phyloP scores from a whole-genome alignment of 2,797 vertebrate species.

The Poeciliopsis presidionis region DNA sequence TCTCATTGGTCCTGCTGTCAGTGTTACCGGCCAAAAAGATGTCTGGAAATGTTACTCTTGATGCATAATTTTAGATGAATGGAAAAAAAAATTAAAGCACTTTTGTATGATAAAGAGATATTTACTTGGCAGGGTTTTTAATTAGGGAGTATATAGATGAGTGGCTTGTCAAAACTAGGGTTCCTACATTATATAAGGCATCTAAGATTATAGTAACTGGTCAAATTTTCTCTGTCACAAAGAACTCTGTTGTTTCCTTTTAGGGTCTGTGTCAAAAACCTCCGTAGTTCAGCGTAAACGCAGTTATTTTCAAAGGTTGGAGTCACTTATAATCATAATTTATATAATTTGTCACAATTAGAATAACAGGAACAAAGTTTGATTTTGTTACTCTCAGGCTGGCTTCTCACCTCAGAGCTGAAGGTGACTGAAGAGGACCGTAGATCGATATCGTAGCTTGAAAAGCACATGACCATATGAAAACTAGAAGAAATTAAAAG shows the following conservation, averaged over 20 bases:
- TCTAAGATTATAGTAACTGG: not conserved
- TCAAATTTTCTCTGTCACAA: not conserved
- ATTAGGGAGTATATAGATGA: not conserved
- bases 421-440: conserved; percentile 39
- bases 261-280: conserved; percentile 3
- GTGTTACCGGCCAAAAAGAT: no score
- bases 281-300: not conserved
- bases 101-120: not conserved
- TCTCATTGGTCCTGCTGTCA: no score
- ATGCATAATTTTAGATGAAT: not conserved
- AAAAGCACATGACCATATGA: not conserved
- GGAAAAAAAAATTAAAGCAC: not conserved
- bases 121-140: not conserved
- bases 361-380: conserved; percentile 33
- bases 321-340: conserved; percentile 8
- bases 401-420: conserved; percentile 44
- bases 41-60: no score
- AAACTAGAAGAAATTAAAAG: not conserved
- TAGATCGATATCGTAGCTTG: not conserved
- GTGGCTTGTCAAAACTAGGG: not conserved
- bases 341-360: conserved; percentile 47
- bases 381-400: conserved; percentile 12
- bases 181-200: not conserved
- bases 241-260: not conserved
- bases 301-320: conserved; percentile 44